Evolutionary conservation across 1,140 invertebrate genomes (phyloP), one percentile per base, ranked within the genome.

Genomic region (Drosophila rhopaloa): DNA sequence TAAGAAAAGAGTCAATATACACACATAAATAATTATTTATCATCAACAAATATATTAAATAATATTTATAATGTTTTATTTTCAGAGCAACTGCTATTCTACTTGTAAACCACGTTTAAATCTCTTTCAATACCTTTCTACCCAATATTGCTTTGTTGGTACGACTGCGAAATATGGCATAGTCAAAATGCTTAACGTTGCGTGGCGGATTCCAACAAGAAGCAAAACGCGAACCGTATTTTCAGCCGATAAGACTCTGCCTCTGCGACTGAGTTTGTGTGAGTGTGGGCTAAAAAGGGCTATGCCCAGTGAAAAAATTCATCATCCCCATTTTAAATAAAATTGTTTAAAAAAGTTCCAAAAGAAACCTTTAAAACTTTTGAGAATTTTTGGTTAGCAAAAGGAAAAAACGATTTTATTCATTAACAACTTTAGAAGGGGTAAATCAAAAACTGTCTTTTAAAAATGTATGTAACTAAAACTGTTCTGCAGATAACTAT

Each of bases 191-290:
- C 75, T 78, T 73, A 75, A 51, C 79, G 74, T 82, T 62, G 50
- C 79, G 68, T 79, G 53, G 55, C 60, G 57, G 44, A 24, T 27
- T 59, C 51, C 53, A 55, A 81, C 79, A 67, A 81, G 79, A 74
- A 77, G 61, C 66, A 76, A 73, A 81, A 59, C 79, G 79, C 79
- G 79, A 77, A 67, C 67, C 67, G 56, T 81, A 81, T 77, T 70
- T 75, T 24, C 50, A 57, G 56, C 63, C 75, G 80, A 82, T 82
- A 82, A 82, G 79, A 40, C 57, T 43, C 27, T 70, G 29, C 29
- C 51, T 63, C 32, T 57, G 10, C 53, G 38, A 19, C 7, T 63
- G 41, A 55, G 40, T 48, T n/a, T 60, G 59, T 0, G 6, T 32
- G 29, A 7, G 29, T 32, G 29, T 32, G 5, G 1, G 29, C 8